Percentiles rank a stretch among this genome's conserved stretches.
These are phyloP conservation scores for Cantharis lateralis DNA, from an alignment of 2,888 invertebrate genomes.

Conservation along the genomic window DNA sequence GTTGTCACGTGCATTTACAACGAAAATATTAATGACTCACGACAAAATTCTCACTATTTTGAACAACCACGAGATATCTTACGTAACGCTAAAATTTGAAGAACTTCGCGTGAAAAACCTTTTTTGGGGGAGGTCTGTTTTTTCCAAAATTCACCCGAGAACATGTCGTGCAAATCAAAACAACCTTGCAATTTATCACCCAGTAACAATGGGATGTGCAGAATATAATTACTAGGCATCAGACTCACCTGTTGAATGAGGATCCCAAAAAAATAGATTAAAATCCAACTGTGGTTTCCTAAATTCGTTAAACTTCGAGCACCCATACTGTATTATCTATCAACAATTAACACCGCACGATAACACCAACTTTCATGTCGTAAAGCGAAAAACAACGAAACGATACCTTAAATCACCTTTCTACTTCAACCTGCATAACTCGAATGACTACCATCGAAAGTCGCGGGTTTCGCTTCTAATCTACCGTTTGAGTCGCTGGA, in stretches of 20 bases:
- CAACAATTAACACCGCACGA: neutral
- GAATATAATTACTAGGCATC: neutral
- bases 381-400: neutral
- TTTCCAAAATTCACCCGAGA: neutral
- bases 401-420: neutral
- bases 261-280: neutral
- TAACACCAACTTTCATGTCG: neutral
- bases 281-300: neutral
- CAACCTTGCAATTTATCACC: neutral
- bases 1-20: neutral
- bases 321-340: neutral
- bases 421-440: neutral
- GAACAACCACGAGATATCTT: neutral
- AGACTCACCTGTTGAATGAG: neutral
- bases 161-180: neutral
- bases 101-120: neutral
- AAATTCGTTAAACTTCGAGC: neutral
- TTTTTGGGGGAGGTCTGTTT: neutral
- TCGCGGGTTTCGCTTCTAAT: slow-evolving; percentile 12
- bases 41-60: neutral
- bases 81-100: no score
- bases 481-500: slow-evolving; percentile 20
- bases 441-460: neutral
- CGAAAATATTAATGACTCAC: neutral
- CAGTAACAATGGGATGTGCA: neutral